Evolutionary conservation across 2,113 vertebrate genomes (phyloP).

Genomic region (Solea solea): DNA sequence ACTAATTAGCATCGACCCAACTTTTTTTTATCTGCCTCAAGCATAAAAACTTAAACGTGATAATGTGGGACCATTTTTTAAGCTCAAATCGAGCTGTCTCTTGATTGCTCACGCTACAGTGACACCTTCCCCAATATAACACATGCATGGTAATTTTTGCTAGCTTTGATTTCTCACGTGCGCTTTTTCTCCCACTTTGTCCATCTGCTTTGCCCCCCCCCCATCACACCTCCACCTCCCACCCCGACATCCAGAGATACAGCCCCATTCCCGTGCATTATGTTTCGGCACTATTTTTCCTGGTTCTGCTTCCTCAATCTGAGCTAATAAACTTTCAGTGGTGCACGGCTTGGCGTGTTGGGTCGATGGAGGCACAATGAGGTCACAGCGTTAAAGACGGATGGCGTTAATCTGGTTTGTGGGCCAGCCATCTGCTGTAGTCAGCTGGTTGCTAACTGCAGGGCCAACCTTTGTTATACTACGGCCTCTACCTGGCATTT

Average conservation of each 20-base stretch:
- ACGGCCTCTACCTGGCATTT: slow-evolving; percentile 56
- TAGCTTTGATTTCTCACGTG: slow-evolving; percentile 5
- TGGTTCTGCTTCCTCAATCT: slow-evolving; percentile 42
- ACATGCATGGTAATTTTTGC: neutral
- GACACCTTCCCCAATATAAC: neutral
- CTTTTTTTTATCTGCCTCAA: too few relatives aligned
- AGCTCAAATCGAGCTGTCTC: too few relatives aligned
- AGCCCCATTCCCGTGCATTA: neutral
- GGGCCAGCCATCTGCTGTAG: slow-evolving; percentile 74
- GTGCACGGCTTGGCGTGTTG: slow-evolving; percentile 36
- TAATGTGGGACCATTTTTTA: too few relatives aligned
- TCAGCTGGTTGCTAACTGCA: slow-evolving; percentile 72
- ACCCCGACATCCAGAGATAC: neutral
- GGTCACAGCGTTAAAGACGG: slow-evolving; percentile 72
- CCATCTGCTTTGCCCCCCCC: neutral
- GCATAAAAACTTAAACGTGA: too few relatives aligned
- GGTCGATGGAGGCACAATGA: slow-evolving; percentile 64
- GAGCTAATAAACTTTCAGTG: slow-evolving; percentile 59
- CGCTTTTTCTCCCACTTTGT: neutral
- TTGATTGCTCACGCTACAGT: neutral
- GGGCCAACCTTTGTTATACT: slow-evolving; percentile 61
- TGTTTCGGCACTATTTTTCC: neutral
- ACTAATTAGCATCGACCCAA: too few relatives aligned
- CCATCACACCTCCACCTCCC: neutral
- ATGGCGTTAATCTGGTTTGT: slow-evolving; percentile 76